Base-by-base conservation (phyloP, 2,888 invertebrate genomes). In the Apodemia zela region DNA sequence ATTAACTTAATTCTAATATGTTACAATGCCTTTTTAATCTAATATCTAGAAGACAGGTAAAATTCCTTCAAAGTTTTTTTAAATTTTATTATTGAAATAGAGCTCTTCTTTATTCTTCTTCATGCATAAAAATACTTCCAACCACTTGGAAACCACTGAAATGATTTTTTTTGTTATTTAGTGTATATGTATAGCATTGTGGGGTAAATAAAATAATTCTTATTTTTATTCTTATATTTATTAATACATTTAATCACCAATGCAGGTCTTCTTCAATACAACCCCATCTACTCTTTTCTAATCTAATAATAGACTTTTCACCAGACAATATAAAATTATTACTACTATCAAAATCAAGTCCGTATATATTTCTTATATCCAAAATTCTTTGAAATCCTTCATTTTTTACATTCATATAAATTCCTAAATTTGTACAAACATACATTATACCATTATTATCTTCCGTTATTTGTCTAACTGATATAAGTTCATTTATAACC, bases 361-460 rank as follows among this genome's bases (percentile, higher is more conserved):
- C 38, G 7, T 38, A 38, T 42, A 42, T 42, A 42, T 42, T 42
- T 42, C 42, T 42, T 42, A 42, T 42, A 15, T 42, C 42, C 1
- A 79, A 58, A 54, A 85, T 72, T 67, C 78, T 84, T 42, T 73
- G 76, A 0, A 84, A 57, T 0, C 74, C 76, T 11, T 75, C 71
- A 25, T 63, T 60, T 5, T 65, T 68, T 7, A 63, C 66, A 8
- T 73, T 67, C 0, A 72, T 64, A 62, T 72, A 82, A 2, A 87
- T 67, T 7, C 88, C 88, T 15, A 77, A 70, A 71, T 81, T 84
- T 0, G 84, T 81, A 54, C 82, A 80, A 8, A 87, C 63, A 65
- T 84, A 85, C 3, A 83, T 45, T 42, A 75, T 73, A 0, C 79
- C 83, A 18, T 83, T 75, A 57, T 78, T 77, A 21, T 88, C 88